phyloP scores from a whole-genome alignment of 2,888 invertebrate species.

The Oxystoma pomonae region DNA sequence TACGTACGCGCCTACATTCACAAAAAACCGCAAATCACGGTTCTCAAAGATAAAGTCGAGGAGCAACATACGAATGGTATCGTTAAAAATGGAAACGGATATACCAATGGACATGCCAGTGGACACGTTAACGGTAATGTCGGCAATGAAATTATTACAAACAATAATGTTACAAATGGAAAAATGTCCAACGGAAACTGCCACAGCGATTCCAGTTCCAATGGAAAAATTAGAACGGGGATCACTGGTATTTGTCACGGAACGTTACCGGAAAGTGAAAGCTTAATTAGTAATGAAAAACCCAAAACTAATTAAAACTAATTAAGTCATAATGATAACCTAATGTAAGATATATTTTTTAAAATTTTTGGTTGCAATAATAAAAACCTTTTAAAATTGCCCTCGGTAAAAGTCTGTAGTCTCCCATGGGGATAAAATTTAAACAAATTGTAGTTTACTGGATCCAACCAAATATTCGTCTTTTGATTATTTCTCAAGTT shows the following conservation, averaged over 20 bases:
- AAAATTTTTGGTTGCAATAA: too few species aligned
- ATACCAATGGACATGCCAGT: neutral
- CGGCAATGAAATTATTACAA: neutral
- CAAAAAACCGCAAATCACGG: conserved; percentile 30
- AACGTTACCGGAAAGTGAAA: neutral
- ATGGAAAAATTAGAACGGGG: neutral
- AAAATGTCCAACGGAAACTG: neutral
- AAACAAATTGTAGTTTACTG: too few species aligned
- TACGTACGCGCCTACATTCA: conserved; percentile 63
- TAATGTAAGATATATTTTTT: too few species aligned
- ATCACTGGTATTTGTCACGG: neutral
- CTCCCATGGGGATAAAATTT: too few species aligned
- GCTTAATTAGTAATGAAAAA: neutral
- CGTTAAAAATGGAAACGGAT: neutral
- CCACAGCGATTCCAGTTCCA: neutral
- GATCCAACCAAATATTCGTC: too few species aligned
- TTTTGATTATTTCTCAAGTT: too few species aligned
- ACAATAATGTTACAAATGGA: neutral
- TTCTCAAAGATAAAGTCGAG: conserved; percentile 13
- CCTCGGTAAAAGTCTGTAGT: too few species aligned
- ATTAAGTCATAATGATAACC: too few species aligned
- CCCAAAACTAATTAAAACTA: neutral
- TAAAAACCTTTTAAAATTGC: too few species aligned
- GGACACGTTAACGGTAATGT: neutral
- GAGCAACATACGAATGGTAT: neutral